Evolutionary conservation across 2,888 invertebrate species (phyloP), one percentile per base, ranked within the genome.

Genomic region (Macrosoma leucophasiata): DNA sequence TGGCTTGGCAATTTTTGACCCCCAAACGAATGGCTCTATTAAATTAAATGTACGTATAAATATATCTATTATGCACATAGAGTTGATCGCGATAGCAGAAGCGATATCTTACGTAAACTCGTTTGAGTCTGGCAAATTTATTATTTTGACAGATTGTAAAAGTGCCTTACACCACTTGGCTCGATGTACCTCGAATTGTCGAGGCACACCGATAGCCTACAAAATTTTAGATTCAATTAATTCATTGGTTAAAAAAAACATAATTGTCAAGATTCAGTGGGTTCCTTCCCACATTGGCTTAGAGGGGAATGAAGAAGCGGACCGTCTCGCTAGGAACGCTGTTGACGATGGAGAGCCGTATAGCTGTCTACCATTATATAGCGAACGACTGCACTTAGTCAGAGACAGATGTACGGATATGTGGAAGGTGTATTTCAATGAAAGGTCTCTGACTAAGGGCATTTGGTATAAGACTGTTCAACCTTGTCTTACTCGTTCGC

Each of bases 131-230:
- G 8, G n/a, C 15, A 23, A 25, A 6, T 15, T 21, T 17, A 26
- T 30, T 2, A 28, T 36, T 10, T 23, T 36, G 9, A 19, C 32
- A 1, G 37, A 37, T 13, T 37, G 21, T 3, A 29, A 32, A 14
- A 32, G 37, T 15, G 15, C 37, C 8, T 20, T 37, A 12, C 14
- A 25, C 9, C 36, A 36, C 18, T 4, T 36, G 29, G 27, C 22
- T 26, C 29, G 26, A 11, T 24, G 23, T 13, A 22, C 35, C 26
- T 36, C 23, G 17, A 18, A 12, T 17, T 17, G 9, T 23, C 9
- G 33, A 28, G 33, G 33, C 4, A 12, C 12, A 6, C 28, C 33
- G 23, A 22, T 23, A 17, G 33, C 28, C 28, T 29, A 33, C 13
- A 17, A 7, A n/a, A 33, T 33, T 13, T 12, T 33, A 17, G 22